phyloP scores from a whole-genome alignment of 2,797 vertebrate species.

The Sebastes umbrosus region DNA sequence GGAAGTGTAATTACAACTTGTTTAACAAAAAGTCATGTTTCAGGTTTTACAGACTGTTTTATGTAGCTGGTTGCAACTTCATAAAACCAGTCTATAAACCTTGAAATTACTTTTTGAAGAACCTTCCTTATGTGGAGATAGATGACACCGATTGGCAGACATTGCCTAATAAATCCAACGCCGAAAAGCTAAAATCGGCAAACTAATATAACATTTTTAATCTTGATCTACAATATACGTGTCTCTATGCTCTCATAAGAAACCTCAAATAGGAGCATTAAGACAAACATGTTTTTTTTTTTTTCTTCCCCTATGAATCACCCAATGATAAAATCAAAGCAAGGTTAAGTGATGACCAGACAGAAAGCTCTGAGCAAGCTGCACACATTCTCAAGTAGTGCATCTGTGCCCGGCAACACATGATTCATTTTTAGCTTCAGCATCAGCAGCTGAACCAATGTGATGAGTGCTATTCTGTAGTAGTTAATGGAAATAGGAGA shows the following conservation, averaged over 20 bases:
- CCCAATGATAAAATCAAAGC: slow-evolving; percentile 23
- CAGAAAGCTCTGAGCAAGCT: slow-evolving; percentile 27
- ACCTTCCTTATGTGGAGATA: neutral
- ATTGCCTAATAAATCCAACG: neutral
- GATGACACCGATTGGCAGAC: neutral
- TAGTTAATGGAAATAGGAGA: slow-evolving; percentile 47
- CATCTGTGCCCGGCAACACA: slow-evolving; percentile 52
- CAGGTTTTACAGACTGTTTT: slow-evolving; percentile 27
- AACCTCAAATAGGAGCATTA: neutral
- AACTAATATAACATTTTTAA: neutral
- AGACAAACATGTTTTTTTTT: neutral
- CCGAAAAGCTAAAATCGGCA: neutral
- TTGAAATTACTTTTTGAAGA: neutral
- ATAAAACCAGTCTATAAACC: slow-evolving; percentile 36
- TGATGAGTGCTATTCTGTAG: slow-evolving; percentile 56
- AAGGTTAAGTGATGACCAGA: slow-evolving; percentile 37
- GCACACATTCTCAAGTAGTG: slow-evolving; percentile 15
- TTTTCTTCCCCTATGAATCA: slow-evolving; percentile 2
- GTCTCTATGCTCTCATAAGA: neutral
- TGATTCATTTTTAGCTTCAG: slow-evolving; percentile 65
- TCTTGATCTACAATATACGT: neutral
- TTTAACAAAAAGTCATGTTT: neutral
- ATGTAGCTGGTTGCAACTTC: neutral
- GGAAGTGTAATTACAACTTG: neutral
- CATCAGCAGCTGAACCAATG: slow-evolving; percentile 57